Percentiles rank a stretch among this genome's conserved stretches.
Conservation (phyloP, 2,888 invertebrate genomes). For the Tachystola acroxantha region DNA sequence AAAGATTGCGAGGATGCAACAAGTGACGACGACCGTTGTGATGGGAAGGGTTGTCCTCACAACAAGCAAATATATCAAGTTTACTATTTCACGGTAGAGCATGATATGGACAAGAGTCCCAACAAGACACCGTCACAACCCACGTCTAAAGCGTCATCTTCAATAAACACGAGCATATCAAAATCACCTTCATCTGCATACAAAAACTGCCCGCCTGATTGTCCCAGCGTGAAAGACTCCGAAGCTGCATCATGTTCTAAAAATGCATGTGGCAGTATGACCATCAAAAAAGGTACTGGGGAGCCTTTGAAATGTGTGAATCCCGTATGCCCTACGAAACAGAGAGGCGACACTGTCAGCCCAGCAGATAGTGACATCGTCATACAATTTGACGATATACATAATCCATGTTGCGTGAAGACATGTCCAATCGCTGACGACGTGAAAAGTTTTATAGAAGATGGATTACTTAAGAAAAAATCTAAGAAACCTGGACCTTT, state of each 20-base stretch:
- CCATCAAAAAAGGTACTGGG: no score
- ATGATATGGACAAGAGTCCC: slow-evolving; percentile 36
- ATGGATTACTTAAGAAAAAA: slow-evolving; percentile 19
- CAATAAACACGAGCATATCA: not conserved
- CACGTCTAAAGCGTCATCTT: not conserved
- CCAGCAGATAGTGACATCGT: slow-evolving; percentile 62
- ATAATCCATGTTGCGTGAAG: slow-evolving; percentile 57
- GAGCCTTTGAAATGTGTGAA: slow-evolving; percentile 22
- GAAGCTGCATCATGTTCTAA: slow-evolving; percentile 35
- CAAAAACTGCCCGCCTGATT: slow-evolving; percentile 42
- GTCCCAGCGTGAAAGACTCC: slow-evolving; percentile 31
- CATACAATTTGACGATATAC: slow-evolving; percentile 47
- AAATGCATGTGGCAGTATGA: slow-evolving; percentile 31
- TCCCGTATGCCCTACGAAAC: slow-evolving; percentile 32
- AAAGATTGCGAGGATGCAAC: slow-evolving; percentile 44
- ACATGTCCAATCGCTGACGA: slow-evolving; percentile 54
- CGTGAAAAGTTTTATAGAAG: slow-evolving; percentile 58
- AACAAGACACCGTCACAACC: slow-evolving; percentile 15
- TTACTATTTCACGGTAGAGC: slow-evolving; percentile 62
- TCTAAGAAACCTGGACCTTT: slow-evolving; percentile 2
- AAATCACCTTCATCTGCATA: slow-evolving; percentile 26
- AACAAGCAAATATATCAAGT: slow-evolving; percentile 44
- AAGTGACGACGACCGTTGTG: slow-evolving; percentile 37
- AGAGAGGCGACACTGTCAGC: slow-evolving; percentile 21
- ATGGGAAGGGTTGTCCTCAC: slow-evolving; percentile 45